Conservation (phyloP, 37 sponge, comb jelly and placozoan genomes). For the Beroe ovata region DNA sequence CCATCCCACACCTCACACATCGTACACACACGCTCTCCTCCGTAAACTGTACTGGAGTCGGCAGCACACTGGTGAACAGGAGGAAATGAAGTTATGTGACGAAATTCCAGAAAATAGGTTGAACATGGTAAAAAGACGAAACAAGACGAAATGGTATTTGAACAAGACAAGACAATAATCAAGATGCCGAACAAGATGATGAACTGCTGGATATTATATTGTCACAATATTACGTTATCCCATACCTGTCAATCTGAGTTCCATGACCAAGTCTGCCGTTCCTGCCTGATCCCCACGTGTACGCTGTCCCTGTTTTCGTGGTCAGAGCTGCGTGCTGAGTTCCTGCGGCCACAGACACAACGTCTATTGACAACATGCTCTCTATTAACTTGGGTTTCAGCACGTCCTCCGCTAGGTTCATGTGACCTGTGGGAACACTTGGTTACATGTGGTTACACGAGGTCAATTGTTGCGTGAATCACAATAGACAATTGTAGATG, state of each 20-base stretch:
- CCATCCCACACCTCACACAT: constrained; percentile 82
- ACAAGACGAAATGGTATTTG: no score
- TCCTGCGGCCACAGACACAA: constrained; percentile 79
- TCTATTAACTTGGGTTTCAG: constrained; percentile 78
- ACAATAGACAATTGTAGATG: no score
- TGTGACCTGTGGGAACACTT: constrained; percentile 2
- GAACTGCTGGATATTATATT: no score
- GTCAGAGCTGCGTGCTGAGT: constrained; percentile 80
- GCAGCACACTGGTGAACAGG: constrained; percentile 20
- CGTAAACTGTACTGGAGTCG: constrained; percentile 49
- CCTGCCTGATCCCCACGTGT: constrained; percentile 82
- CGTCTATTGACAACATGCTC: constrained; percentile 72
- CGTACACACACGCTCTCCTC: constrained; percentile 58
- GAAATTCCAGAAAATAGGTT: no score
- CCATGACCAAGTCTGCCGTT: constrained; percentile 86
- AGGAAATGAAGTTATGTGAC: no score
- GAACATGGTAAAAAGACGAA: no score
- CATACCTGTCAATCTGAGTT: constrained; percentile 70
- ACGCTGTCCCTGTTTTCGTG: constrained; percentile 77
- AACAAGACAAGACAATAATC: no score
- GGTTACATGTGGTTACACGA: no score
- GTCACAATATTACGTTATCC: no score
- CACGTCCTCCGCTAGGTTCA: constrained; percentile 70
- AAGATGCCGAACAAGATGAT: no score
- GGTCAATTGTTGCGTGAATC: no score